These are phyloP conservation scores for Drosophila subobscura DNA, from an alignment of 1,140 invertebrate species.

Conservation along the genomic window DNA sequence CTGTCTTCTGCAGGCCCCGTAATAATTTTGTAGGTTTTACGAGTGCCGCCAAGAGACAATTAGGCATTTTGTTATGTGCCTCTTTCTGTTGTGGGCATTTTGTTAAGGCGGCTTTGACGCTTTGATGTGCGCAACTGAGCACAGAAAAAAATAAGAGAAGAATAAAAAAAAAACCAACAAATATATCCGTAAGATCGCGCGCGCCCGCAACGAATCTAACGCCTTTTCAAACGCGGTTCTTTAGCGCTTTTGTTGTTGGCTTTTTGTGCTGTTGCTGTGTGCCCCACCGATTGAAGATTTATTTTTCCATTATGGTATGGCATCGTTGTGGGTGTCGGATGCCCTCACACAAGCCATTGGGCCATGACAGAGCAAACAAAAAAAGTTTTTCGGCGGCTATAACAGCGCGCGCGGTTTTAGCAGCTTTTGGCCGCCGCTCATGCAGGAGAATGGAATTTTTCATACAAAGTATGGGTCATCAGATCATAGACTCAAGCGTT, in stretches of 20 bases:
- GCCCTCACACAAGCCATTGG: slow-evolving; percentile 67
- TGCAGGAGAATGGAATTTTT: background rate
- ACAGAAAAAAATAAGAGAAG: slow-evolving; percentile 15
- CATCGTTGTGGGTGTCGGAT: slow-evolving; percentile 74
- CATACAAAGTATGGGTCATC: no score
- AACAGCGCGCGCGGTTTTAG: slow-evolving; percentile 30
- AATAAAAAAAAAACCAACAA: slow-evolving; percentile 14
- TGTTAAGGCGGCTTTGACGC: slow-evolving; percentile 75
- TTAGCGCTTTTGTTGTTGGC: slow-evolving; percentile 8
- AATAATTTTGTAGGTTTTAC: slow-evolving; percentile 82
- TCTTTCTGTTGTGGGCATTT: slow-evolving; percentile 75
- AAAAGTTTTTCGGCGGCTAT: slow-evolving; percentile 42
- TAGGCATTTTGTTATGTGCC: slow-evolving; percentile 75
- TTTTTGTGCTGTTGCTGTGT: slow-evolving; percentile 38
- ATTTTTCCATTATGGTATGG: slow-evolving; percentile 77
- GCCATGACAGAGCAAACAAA: slow-evolving; percentile 50
- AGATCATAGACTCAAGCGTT: no score
- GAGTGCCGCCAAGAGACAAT: slow-evolving; percentile 81
- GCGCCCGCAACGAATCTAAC: slow-evolving; percentile 78
- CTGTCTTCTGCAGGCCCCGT: slow-evolving; percentile 54
- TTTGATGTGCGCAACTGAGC: slow-evolving; percentile 76
- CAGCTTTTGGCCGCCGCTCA: slow-evolving; percentile 19
- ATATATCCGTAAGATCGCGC: slow-evolving; percentile 47
- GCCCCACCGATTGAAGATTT: slow-evolving; percentile 65
- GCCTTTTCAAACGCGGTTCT: slow-evolving; percentile 74